Percentiles rank a stretch among this genome's conserved stretches.
Evolutionary conservation across 1,140 invertebrate species (phyloP).

Genomic region (Hylaeus volcanicus): DNA sequence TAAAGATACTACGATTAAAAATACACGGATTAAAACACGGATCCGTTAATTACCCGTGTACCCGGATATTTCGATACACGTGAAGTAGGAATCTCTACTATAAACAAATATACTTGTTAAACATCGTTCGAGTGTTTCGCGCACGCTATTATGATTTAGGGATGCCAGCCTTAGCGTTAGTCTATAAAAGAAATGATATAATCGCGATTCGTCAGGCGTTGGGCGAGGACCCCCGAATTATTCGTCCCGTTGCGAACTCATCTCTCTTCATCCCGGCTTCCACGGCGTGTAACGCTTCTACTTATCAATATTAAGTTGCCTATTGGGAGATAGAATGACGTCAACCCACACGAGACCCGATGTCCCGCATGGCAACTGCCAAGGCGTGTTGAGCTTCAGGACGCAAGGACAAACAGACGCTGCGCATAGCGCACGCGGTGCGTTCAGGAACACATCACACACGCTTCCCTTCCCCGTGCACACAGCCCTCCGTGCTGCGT

Average conservation of each 20-base stretch:
- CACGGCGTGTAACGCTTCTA: slow-evolving; percentile 54
- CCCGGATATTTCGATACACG: no score
- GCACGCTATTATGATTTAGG: no score
- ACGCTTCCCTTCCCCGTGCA: neutral
- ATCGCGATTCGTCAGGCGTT: neutral
- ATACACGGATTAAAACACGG: no score
- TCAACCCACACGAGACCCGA: slow-evolving; percentile 59
- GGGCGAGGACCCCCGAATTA: neutral
- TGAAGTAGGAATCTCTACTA: no score
- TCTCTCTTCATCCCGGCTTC: slow-evolving; percentile 32
- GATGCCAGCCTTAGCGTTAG: no score
- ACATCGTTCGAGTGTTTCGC: no score
- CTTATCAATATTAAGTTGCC: slow-evolving; percentile 77
- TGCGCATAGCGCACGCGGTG: slow-evolving; percentile 20
- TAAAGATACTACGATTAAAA: no score
- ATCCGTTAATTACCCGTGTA: no score
- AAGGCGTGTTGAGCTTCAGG: slow-evolving; percentile 41
- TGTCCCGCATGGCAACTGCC: slow-evolving; percentile 76
- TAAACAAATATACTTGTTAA: no score
- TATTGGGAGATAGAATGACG: slow-evolving; percentile 72
- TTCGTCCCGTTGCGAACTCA: neutral
- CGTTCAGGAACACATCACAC: slow-evolving; percentile 16
- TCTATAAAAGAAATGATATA: neutral
- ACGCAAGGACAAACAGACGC: slow-evolving; percentile 66
- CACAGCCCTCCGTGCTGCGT: slow-evolving; percentile 17